These are phyloP conservation scores for Neopipo cinnamomea DNA, from an alignment of 2,113 vertebrate genomes.

Conservation along the genomic window DNA sequence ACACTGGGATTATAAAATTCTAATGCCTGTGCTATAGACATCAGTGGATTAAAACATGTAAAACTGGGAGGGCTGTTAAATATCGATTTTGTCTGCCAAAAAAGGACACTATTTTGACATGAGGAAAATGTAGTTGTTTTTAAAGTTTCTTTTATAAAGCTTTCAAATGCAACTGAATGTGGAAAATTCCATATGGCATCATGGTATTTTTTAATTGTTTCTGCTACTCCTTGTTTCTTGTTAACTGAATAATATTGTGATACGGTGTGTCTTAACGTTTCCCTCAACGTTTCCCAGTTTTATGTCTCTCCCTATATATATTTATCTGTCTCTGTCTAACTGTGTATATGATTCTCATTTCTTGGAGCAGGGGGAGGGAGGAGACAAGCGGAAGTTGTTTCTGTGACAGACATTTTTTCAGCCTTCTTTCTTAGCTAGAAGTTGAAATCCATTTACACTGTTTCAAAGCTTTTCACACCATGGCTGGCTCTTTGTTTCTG, in stretches of 20 bases:
- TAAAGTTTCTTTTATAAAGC: background rate
- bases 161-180: background rate
- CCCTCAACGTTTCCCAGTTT: background rate
- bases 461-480: conserved; percentile 3
- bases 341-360: background rate
- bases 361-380: background rate
- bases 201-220: background rate
- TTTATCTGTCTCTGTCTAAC: background rate
- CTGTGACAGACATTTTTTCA: background rate
- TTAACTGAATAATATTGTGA: background rate
- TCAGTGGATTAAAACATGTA: background rate
- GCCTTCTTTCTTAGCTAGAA: background rate
- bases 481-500: background rate
- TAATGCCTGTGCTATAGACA: background rate
- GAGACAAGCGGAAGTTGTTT: background rate
- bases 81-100: background rate
- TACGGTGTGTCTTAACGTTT: background rate
- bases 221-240: background rate
- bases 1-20: background rate
- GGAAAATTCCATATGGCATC: background rate
- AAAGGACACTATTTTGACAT: background rate
- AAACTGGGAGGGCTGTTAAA: background rate
- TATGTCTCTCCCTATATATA: background rate
- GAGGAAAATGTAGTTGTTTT: background rate
- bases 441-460: background rate